Evolutionary conservation across 37 sponge, comb jelly and placozoan genomes (phyloP), one percentile per base, ranked within the genome.

Genomic region (Tethya wilhelma): DNA sequence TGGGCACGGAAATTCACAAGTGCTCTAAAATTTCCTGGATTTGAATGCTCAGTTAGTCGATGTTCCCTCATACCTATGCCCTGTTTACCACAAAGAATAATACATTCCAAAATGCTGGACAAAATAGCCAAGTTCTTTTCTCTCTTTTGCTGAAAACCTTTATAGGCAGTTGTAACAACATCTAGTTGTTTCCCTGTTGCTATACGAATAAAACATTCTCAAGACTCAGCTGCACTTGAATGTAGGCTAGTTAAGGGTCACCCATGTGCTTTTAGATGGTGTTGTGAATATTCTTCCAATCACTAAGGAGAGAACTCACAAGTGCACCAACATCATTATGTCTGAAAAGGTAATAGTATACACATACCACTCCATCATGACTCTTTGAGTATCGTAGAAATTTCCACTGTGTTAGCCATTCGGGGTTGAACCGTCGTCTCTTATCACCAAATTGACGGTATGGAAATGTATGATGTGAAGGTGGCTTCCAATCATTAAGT

Each of bases 1-100:
- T 73, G 39, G 29, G 34, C 37, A 17, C 75, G 56, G 55, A 73
- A 73, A 30, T 73, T 20, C 8, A 73, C 11, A 19, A 73, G 56
- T 26, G 57, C 59, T 12, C 25, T 32, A 32, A 73, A 9, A 57
- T 57, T 73, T 53, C 56, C 56, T n/a, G 57, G 57, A 57, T 73
- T 56, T 17, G 26, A 53, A 7, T 7, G 19, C 17, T 64, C 36
- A 9, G 9, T 19, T 20, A 49, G 14, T 49, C 53, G 9, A 49
- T 49, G 53, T 49, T 49, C 53, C 14, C 67, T 11, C 12, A 64
- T 14, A 20, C 17, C 36, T 29, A 64, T 9, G 53, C 53, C 53
- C 53, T 49, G 53, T 49, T 49, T 9, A 49, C 53, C 53, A 49
- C 53, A 49, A 14, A 49, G 14, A 19, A 19, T 49, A 49, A 49